Conservation (phyloP, 2,888 invertebrate genomes). For the Drosophila picticornis region DNA sequence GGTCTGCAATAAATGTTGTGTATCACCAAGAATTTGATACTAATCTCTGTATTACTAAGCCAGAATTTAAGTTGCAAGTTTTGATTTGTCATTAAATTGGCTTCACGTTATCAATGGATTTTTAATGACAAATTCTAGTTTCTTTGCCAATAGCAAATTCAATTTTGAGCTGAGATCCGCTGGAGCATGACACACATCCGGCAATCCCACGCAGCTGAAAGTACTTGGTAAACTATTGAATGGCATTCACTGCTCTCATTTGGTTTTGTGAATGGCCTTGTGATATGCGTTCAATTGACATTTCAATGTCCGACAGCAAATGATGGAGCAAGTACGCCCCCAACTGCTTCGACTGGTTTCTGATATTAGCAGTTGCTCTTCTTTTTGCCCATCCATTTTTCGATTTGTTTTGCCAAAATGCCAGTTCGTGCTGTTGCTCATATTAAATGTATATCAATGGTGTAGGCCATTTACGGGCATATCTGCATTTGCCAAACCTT, state of each 20-base stretch:
- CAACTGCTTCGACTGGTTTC: conserved; percentile 2
- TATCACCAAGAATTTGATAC: not conserved
- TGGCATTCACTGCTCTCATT: conserved; percentile 1
- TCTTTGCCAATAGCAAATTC: not conserved
- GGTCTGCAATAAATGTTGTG: too few relatives aligned
- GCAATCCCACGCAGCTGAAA: not conserved
- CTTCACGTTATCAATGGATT: not conserved
- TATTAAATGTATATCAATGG: conserved; percentile 41
- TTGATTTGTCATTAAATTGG: not conserved
- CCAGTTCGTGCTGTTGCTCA: conserved; percentile 35
- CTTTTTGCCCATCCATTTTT: not conserved
- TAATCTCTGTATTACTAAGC: not conserved
- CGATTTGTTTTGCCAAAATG: conserved; percentile 32
- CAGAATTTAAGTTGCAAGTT: too few relatives aligned
- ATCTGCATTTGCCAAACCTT: conserved; percentile 76
- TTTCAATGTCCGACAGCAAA: conserved; percentile 34
- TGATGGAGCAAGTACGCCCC: conserved; percentile 24
- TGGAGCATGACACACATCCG: not conserved
- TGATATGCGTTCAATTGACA: conserved; percentile 25
- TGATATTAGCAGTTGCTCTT: conserved; percentile 5
- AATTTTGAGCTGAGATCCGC: not conserved
- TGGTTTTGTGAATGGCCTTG: conserved; percentile 8
- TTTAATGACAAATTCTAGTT: not conserved
- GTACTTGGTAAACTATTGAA: conserved; percentile 8
- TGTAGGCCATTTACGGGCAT: conserved; percentile 54